phyloP scores from a whole-genome alignment of 2,888 invertebrate species.

The Amblyjoppa proteus region DNA sequence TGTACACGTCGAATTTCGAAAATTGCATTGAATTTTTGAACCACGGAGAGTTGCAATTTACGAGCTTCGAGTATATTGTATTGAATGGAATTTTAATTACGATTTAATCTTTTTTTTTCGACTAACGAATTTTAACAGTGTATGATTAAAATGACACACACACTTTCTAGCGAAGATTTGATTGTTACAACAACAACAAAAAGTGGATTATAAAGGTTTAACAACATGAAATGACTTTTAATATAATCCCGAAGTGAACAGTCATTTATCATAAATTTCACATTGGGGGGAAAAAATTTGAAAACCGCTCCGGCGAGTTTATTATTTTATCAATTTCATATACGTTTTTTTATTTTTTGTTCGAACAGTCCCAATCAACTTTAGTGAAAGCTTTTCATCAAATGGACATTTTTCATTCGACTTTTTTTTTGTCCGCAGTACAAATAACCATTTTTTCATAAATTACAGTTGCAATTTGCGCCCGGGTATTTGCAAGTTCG shows the following conservation, averaged over 20 bases:
- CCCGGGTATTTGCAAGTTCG: background rate
- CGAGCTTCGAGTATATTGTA: background rate
- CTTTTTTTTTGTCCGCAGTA: background rate
- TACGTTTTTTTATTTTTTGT: background rate
- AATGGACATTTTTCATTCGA: background rate
- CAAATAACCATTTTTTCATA: background rate
- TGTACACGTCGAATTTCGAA: constrained; percentile 7
- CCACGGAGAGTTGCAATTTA: background rate
- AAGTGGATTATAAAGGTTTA: constrained; percentile 75
- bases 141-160: constrained; percentile 18
- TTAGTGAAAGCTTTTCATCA: background rate
- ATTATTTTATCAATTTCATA: background rate
- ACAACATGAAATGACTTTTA: constrained; percentile 77
- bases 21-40: background rate
- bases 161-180: constrained; percentile 66
- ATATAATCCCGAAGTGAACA: constrained; percentile 63
- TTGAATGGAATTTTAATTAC: constrained; percentile 5
- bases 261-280: constrained; percentile 7
- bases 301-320: background rate
- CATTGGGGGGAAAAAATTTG: background rate
- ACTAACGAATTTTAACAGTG: background rate
- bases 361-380: background rate
- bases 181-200: constrained; percentile 70
- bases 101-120: constrained; percentile 4
- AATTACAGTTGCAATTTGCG: background rate